Evolutionary conservation across 2,797 vertebrate genomes (phyloP).

Genomic region (Ciconia nigra): DNA sequence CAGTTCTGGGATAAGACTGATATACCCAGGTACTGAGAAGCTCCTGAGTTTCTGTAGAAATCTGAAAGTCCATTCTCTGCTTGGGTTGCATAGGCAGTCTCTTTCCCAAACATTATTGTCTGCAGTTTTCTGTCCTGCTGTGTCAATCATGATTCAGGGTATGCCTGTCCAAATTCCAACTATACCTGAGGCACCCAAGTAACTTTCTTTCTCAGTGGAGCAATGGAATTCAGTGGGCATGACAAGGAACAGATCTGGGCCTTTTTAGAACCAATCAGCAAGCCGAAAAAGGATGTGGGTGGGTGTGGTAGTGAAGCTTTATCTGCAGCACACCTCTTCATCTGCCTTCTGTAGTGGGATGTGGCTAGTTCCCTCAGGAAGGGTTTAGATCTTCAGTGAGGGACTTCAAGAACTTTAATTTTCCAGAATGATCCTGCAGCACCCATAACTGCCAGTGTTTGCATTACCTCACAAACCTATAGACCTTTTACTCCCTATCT

Average conservation of each 20-base stretch:
- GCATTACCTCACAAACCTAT: background rate
- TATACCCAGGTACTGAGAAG: background rate
- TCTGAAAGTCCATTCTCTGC: background rate
- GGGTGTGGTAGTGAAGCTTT: background rate
- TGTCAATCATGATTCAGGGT: background rate
- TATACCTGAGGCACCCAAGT: background rate
- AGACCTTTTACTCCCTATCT: background rate
- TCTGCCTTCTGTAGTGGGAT: background rate
- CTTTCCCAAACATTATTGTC: background rate
- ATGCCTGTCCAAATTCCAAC: background rate
- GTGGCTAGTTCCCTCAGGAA: background rate
- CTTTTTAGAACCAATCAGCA: background rate
- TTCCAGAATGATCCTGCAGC: background rate
- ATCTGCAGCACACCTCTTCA: background rate
- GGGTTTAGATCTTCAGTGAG: background rate
- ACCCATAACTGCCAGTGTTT: background rate
- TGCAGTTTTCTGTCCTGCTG: background rate
- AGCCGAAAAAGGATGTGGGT: background rate
- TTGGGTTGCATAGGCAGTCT: background rate
- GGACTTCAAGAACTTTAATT: background rate
- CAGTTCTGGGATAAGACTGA: background rate
- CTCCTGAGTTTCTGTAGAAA: background rate
- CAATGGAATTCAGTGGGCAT: background rate
- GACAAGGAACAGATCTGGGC: background rate
- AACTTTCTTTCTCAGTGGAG: background rate